Evolutionary conservation across 1,140 invertebrate species (phyloP).

Genomic region (Coptotermes formosanus): DNA sequence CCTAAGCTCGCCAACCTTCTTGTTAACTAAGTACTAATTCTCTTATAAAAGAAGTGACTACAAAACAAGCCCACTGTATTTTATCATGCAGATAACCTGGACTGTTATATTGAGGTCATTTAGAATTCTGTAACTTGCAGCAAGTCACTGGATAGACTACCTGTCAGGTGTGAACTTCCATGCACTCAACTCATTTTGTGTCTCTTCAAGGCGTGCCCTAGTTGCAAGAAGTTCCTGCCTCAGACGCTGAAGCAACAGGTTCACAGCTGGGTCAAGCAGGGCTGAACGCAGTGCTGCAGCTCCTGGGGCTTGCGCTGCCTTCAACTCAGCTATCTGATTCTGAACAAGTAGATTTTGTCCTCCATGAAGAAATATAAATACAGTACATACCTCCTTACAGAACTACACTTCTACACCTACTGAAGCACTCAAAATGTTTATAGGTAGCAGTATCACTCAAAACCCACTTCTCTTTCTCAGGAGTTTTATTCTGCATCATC

Average conservation of each 20-base stretch:
- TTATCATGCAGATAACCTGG: too few species aligned
- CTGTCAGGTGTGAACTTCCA: conserved; percentile 99
- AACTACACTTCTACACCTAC: too few species aligned
- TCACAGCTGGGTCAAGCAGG: conserved; percentile 92
- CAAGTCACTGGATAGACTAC: conserved; percentile 45
- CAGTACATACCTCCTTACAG: too few species aligned
- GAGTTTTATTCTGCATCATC: too few species aligned
- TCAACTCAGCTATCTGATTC: conserved; percentile 91
- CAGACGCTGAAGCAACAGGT: conserved; percentile 88
- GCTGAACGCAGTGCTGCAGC: conserved; percentile 75
- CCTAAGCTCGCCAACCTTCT: background rate
- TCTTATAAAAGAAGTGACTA: background rate
- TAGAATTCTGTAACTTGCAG: background rate
- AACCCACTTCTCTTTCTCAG: too few species aligned
- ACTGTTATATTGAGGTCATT: background rate
- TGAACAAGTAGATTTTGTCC: conserved; percentile 44
- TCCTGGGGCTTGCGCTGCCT: conserved; percentile 76
- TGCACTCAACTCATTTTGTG: conserved; percentile 94
- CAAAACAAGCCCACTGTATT: background rate
- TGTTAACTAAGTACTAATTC: background rate
- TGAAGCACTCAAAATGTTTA: too few species aligned
- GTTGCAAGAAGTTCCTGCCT: conserved; percentile 87
- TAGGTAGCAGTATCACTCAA: too few species aligned
- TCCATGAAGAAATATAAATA: too few species aligned
- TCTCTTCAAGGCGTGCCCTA: conserved; percentile 91